phyloP scores from a whole-genome alignment of 2,113 vertebrate species.

The Anguilla japonica region DNA sequence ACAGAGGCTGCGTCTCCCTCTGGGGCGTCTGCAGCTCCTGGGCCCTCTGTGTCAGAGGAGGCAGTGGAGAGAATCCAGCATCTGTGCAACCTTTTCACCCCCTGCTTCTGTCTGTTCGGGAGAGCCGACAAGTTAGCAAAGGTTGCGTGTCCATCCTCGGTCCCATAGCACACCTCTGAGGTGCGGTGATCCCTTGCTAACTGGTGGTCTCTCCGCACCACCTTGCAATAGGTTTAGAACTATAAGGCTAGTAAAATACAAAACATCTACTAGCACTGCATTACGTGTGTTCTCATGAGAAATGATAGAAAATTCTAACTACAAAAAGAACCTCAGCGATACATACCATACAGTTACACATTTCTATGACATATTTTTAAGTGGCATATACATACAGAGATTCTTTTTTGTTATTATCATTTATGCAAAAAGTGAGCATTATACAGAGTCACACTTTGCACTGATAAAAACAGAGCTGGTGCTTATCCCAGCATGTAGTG shows the following conservation, averaged over 20 bases:
- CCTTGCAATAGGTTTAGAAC: background rate
- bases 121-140: background rate
- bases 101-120: background rate
- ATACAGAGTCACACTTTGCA: no score
- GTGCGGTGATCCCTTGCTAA: background rate
- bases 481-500: no score
- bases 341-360: no score
- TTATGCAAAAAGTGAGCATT: no score
- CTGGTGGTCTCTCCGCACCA: background rate
- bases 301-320: no score
- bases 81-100: constrained; percentile 2
- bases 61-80: background rate
- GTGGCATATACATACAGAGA: no score
- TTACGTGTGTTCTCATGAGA: background rate
- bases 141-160: background rate
- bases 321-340: no score
- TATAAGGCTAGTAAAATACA: background rate
- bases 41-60: background rate
- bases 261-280: background rate
- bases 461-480: no score
- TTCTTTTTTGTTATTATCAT: no score
- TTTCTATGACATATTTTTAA: no score
- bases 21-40: background rate
- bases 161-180: background rate
- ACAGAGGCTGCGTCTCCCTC: background rate